Conservation (phyloP, 2,888 invertebrate genomes). For the Acleris emargana region DNA sequence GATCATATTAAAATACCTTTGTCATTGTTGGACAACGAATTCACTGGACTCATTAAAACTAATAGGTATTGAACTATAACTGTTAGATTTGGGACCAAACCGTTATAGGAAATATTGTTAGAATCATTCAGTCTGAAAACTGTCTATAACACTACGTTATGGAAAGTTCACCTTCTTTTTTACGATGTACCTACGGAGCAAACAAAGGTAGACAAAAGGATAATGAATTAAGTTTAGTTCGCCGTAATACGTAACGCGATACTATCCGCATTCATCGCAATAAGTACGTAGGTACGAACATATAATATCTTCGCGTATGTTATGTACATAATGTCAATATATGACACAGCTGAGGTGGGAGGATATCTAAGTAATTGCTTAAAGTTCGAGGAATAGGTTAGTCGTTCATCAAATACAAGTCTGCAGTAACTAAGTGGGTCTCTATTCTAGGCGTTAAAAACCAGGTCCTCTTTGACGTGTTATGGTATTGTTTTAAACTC, state of each 20-base stretch:
- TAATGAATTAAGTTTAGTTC: slow-evolving; percentile 8
- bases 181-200: not conserved
- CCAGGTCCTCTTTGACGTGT: too few species aligned
- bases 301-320: not conserved
- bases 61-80: slow-evolving; percentile 37
- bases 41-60: slow-evolving; percentile 54
- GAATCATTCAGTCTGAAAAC: slow-evolving; percentile 11
- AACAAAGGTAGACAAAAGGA: slow-evolving; percentile 1
- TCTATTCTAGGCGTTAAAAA: too few species aligned
- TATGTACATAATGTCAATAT: not conserved
- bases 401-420: too few species aligned
- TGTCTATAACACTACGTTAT: not conserved
- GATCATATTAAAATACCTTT: slow-evolving; percentile 46
- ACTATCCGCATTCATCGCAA: slow-evolving; percentile 1
- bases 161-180: slow-evolving; percentile 1
- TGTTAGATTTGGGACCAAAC: slow-evolving; percentile 31
- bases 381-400: too few species aligned
- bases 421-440: too few species aligned
- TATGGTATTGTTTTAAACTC: too few species aligned
- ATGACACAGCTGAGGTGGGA: too few species aligned
- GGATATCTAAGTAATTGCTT: too few species aligned
- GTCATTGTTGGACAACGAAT: slow-evolving; percentile 51
- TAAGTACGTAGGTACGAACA: slow-evolving; percentile 6
- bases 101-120: slow-evolving; percentile 29
- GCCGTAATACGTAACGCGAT: slow-evolving; percentile 2